phyloP scores from a whole-genome alignment of 2,113 vertebrate species.

The Aramus guarauna region DNA sequence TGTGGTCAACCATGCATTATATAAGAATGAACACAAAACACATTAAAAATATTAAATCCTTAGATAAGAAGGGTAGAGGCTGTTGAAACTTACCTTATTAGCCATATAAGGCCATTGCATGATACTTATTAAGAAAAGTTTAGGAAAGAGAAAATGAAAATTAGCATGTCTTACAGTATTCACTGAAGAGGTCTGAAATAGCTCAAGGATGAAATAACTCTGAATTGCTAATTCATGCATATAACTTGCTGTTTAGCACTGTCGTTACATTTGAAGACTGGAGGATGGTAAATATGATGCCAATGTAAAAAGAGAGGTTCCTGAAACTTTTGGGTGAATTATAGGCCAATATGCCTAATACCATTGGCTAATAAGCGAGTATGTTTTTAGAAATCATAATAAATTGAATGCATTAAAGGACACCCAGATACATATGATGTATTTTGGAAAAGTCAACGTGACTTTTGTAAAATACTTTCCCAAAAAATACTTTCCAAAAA shows the following conservation, averaged over 20 bases:
- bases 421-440: not conserved
- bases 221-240: not conserved
- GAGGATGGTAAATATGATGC: not conserved
- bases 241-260: not conserved
- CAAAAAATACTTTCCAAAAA: not conserved
- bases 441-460: not conserved
- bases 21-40: not conserved
- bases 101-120: not conserved
- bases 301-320: not conserved
- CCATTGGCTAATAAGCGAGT: not conserved
- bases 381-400: not conserved
- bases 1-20: not conserved
- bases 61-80: not conserved
- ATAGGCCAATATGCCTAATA: not conserved
- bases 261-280: not conserved
- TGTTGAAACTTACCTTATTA: not conserved
- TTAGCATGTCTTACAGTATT: not conserved
- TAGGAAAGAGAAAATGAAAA: not conserved
- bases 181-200: not conserved
- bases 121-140: not conserved
- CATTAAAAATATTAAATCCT: not conserved
- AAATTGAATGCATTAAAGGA: not conserved
- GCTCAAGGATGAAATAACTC: not conserved
- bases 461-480: not conserved
- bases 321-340: not conserved